phyloP scores from a whole-genome alignment of 2,797 vertebrate genomes.

The Cyclura pinguis region DNA sequence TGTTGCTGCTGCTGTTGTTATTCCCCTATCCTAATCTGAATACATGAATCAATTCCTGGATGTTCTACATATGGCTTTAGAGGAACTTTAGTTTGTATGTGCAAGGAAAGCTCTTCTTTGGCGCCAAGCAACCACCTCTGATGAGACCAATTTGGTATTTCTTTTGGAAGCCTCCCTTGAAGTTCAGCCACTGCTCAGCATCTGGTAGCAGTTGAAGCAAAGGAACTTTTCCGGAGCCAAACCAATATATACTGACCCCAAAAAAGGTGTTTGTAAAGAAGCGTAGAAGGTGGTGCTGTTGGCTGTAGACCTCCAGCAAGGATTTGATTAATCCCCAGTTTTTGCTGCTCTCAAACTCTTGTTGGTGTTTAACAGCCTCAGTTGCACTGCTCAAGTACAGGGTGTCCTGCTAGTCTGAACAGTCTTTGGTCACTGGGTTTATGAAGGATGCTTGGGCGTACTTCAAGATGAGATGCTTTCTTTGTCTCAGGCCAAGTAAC shows the following conservation, averaged over 20 bases:
- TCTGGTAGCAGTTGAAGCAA: conserved; percentile 33
- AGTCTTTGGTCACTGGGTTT: background rate
- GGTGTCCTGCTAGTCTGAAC: conserved; percentile 7
- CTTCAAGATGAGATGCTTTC: conserved; percentile 20
- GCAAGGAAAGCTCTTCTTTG: background rate
- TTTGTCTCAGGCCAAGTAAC: background rate
- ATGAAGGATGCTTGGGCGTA: background rate
- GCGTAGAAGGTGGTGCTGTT: conserved; percentile 14
- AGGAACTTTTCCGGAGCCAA: conserved; percentile 24
- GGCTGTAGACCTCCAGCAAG: background rate
- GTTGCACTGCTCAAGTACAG: background rate
- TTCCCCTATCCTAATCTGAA: background rate
- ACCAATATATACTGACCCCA: background rate
- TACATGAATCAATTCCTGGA: background rate
- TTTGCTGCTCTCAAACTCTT: background rate
- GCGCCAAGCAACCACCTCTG: background rate
- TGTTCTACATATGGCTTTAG: fast-evolving
- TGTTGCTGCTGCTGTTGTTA: background rate
- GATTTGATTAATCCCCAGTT: background rate
- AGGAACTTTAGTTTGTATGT: background rate
- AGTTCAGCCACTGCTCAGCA: conserved; percentile 12
- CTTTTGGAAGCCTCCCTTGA: conserved; percentile 24
- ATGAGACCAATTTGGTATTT: conserved; percentile 18
- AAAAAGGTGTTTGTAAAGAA: conserved; percentile 25
- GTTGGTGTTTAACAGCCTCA: background rate